Evolutionary conservation across 2,888 invertebrate genomes (phyloP).

Genomic region (Steromphala cineraria): DNA sequence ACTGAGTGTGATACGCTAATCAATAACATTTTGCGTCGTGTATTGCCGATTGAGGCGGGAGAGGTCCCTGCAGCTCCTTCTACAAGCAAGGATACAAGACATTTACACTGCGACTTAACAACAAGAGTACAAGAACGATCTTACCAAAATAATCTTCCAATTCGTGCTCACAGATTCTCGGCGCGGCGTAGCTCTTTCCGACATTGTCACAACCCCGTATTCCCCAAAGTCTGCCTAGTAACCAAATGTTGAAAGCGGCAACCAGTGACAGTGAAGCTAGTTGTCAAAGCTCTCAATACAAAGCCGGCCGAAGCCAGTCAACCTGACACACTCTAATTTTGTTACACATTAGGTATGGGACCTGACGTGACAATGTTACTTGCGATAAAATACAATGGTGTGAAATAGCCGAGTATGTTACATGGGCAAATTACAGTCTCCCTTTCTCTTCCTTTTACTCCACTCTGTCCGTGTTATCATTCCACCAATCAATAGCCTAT

Average conservation of each 20-base stretch:
- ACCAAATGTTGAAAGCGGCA: neutral
- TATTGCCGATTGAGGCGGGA: too few species aligned
- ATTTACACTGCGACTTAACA: too few species aligned
- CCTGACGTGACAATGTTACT: neutral
- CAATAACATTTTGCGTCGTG: too few species aligned
- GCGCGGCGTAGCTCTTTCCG: neutral
- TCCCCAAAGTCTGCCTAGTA: neutral
- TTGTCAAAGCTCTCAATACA: neutral
- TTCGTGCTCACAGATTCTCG: neutral
- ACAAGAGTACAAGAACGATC: neutral
- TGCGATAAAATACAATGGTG: neutral
- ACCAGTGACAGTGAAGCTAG: neutral
- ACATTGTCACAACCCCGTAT: neutral
- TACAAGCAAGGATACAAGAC: too few species aligned
- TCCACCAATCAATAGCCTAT: neutral
- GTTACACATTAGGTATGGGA: neutral
- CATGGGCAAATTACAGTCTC: neutral
- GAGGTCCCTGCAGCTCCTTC: too few species aligned
- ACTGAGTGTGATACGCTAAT: too few species aligned
- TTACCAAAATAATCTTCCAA: constrained; percentile 6
- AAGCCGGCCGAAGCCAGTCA: neutral
- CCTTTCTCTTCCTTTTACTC: neutral
- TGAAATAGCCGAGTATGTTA: neutral
- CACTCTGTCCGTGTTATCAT: neutral
- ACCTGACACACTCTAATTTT: neutral